Percentiles rank a stretch among this genome's conserved stretches.
Conservation (phyloP, 2,888 invertebrate species). For the Synanthedon myopaeformis region DNA sequence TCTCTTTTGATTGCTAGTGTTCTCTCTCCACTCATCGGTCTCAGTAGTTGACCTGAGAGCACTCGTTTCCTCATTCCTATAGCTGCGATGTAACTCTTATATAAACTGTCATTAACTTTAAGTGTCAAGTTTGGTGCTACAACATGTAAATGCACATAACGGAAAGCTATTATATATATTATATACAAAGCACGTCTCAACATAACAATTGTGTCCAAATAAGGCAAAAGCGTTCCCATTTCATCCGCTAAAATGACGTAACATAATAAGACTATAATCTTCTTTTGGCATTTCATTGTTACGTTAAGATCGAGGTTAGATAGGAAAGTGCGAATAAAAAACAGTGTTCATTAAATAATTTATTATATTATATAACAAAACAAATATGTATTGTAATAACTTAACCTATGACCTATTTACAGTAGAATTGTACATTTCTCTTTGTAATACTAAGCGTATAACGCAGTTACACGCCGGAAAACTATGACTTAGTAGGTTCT, state of each 20-base stretch:
- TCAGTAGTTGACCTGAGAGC: neutral
- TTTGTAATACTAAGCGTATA: constrained; percentile 2
- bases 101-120: neutral
- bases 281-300: neutral
- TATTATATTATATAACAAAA: constrained; percentile 38
- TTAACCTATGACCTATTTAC: constrained; percentile 46
- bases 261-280: neutral
- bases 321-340: constrained; percentile 4
- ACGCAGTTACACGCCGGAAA: constrained; percentile 3
- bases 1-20: too few species aligned
- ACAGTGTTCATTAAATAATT: constrained; percentile 25
- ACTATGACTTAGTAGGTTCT: constrained; percentile 56
- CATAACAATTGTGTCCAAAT: neutral
- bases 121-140: neutral
- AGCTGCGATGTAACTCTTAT: neutral
- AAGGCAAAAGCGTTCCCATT: neutral
- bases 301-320: neutral
- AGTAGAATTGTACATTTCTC: constrained; percentile 19
- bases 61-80: neutral
- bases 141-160: neutral
- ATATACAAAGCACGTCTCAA: neutral
- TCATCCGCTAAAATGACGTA: neutral
- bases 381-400: constrained; percentile 28
- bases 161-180: neutral
- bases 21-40: too few species aligned